These are phyloP conservation scores for Monopis laevigella DNA, from an alignment of 2,888 invertebrate species.

Conservation along the genomic window DNA sequence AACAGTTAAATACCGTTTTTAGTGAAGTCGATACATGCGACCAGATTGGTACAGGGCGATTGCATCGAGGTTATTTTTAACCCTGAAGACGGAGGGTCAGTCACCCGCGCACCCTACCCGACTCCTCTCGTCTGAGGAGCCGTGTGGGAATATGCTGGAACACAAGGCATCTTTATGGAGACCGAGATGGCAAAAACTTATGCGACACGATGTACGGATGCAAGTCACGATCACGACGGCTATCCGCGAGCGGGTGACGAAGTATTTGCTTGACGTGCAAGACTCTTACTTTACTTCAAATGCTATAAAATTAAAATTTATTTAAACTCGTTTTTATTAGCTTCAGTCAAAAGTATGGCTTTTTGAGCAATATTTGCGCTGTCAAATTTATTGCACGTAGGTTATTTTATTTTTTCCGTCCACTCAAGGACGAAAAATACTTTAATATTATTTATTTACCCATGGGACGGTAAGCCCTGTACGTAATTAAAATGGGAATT, in stretches of 20 bases:
- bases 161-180: slow-evolving; percentile 34
- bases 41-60: slow-evolving; percentile 54
- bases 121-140: slow-evolving; percentile 60
- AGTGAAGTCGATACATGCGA: slow-evolving; percentile 65
- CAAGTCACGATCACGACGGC: slow-evolving; percentile 20
- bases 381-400: too few relatives aligned
- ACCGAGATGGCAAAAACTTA: slow-evolving; percentile 27
- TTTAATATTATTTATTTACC: too few relatives aligned
- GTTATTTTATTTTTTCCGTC: too few relatives aligned
- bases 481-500: too few relatives aligned
- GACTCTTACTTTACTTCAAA: too few relatives aligned
- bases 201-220: slow-evolving; percentile 18
- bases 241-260: neutral
- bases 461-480: too few relatives aligned
- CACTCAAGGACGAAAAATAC: too few relatives aligned
- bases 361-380: too few relatives aligned
- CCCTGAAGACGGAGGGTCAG: slow-evolving; percentile 60
- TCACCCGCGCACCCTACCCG: slow-evolving; percentile 60
- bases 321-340: too few relatives aligned
- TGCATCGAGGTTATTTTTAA: slow-evolving; percentile 61
- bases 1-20: slow-evolving; percentile 61
- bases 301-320: too few relatives aligned
- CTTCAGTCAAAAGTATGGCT: too few relatives aligned
- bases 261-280: too few relatives aligned
- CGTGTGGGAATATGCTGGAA: slow-evolving; percentile 56